These are phyloP conservation scores for Cacatua alba DNA, from an alignment of 2,113 vertebrate species.

Conservation along the genomic window DNA sequence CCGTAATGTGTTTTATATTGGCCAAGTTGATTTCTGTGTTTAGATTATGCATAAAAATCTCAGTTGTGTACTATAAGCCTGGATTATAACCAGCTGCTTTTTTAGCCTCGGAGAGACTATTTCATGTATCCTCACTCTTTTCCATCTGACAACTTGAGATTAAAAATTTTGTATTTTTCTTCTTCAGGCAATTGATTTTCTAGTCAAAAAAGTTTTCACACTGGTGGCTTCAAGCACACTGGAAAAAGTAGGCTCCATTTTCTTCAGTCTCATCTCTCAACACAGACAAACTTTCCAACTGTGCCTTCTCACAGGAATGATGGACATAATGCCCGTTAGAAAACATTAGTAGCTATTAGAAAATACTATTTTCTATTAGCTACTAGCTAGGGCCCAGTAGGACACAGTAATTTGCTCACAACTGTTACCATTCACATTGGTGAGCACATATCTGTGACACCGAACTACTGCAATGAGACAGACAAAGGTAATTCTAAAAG, in stretches of 20 bases:
- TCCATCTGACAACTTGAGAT: neutral
- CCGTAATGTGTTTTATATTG: neutral
- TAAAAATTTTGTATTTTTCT: neutral
- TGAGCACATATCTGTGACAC: neutral
- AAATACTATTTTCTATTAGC: neutral
- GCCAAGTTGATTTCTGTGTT: neutral
- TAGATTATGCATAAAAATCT: neutral
- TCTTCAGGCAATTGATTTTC: neutral
- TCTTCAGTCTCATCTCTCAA: neutral
- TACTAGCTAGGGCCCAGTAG: neutral
- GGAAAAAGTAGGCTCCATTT: neutral
- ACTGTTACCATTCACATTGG: neutral
- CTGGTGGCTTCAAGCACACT: accelerated
- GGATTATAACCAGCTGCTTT: neutral
- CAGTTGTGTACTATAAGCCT: neutral
- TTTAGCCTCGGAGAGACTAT: neutral
- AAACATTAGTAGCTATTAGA: neutral
- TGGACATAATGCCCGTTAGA: neutral
- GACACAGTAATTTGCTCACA: neutral
- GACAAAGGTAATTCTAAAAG: neutral
- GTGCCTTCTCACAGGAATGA: neutral
- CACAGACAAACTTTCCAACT: neutral
- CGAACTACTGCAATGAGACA: neutral
- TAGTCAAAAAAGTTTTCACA: neutral
- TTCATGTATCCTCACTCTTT: neutral